A percentile compares a stretch with the other conserved stretches of the same genome.
phyloP scores from a whole-genome alignment of 2,888 invertebrate species.

The Augochlorella aurata region DNA sequence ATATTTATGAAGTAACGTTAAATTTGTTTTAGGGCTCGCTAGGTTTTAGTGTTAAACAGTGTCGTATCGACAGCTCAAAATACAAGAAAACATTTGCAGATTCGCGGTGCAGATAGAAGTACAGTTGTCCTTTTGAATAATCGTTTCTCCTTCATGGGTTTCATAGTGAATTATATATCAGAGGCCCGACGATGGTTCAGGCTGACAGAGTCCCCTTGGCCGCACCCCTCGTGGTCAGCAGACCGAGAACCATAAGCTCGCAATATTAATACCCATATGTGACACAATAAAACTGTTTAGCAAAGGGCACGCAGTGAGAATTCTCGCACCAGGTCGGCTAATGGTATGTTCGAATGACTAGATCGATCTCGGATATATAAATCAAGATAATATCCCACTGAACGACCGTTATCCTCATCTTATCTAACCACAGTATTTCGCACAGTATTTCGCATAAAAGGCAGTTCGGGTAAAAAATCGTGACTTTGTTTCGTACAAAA shows the following conservation, averaged over 20 bases:
- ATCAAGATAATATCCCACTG: constrained; percentile 72
- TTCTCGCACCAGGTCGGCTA: constrained; percentile 71
- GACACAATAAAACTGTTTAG: constrained; percentile 70
- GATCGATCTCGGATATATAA: constrained; percentile 68
- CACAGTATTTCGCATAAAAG: background rate
- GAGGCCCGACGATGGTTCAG: constrained; percentile 6
- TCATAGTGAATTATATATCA: constrained; percentile 23
- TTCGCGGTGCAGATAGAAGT: background rate
- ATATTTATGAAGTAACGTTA: no score
- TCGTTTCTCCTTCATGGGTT: background rate
- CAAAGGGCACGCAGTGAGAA: constrained; percentile 74
- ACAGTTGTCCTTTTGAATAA: background rate
- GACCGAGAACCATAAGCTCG: constrained; percentile 75
- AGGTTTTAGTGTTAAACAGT: background rate
- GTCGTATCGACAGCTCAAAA: background rate
- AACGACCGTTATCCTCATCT: background rate
- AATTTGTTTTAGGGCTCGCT: background rate
- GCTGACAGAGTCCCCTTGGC: constrained; percentile 33
- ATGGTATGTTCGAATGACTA: constrained; percentile 50
- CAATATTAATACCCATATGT: constrained; percentile 71
- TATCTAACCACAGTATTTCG: background rate
- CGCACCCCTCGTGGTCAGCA: constrained; percentile 63
- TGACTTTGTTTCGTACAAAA: background rate
- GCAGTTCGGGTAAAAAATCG: background rate
- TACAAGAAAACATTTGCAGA: background rate